Evolutionary conservation across 2,888 invertebrate genomes (phyloP).

Genomic region (Luperina nickerlii): DNA sequence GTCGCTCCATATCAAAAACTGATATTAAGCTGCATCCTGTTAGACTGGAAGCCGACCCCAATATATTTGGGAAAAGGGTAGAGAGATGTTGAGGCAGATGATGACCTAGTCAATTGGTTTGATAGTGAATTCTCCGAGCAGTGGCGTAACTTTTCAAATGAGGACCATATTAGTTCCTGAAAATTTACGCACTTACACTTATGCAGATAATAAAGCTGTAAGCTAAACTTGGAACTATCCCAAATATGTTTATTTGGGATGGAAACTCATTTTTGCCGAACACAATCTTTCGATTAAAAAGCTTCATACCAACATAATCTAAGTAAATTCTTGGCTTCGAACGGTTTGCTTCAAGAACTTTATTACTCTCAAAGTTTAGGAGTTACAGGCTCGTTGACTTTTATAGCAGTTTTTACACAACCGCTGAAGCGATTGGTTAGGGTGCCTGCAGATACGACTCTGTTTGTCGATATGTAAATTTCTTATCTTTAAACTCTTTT

Average conservation of each 20-base stretch:
- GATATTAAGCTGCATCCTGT: too few relatives aligned
- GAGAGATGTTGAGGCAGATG: too few relatives aligned
- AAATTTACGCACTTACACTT: neutral
- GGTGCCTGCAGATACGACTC: conserved; percentile 58
- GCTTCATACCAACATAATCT: conserved; percentile 47
- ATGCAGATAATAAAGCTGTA: conserved; percentile 2
- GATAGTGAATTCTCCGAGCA: too few relatives aligned
- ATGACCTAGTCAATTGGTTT: neutral
- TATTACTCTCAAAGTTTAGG: conserved; percentile 64
- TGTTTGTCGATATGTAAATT: conserved; percentile 58
- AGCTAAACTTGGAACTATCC: conserved; percentile 19
- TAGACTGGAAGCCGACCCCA: too few relatives aligned
- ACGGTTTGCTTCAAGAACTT: conserved; percentile 43
- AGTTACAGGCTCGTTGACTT: conserved; percentile 80
- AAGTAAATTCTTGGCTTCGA: conserved; percentile 58
- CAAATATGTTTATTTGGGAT: conserved; percentile 4
- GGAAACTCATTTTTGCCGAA: conserved; percentile 22
- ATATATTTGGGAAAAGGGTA: too few relatives aligned
- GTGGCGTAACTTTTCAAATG: neutral
- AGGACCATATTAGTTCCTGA: neutral
- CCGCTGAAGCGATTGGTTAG: conserved; percentile 71
- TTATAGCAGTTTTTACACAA: conserved; percentile 83
- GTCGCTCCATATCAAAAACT: too few relatives aligned
- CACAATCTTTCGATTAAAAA: conserved; percentile 53
- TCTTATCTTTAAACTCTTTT: conserved; percentile 54